phyloP scores from a whole-genome alignment of 2,888 invertebrate genomes.

The Leptura quadrifasciata region DNA sequence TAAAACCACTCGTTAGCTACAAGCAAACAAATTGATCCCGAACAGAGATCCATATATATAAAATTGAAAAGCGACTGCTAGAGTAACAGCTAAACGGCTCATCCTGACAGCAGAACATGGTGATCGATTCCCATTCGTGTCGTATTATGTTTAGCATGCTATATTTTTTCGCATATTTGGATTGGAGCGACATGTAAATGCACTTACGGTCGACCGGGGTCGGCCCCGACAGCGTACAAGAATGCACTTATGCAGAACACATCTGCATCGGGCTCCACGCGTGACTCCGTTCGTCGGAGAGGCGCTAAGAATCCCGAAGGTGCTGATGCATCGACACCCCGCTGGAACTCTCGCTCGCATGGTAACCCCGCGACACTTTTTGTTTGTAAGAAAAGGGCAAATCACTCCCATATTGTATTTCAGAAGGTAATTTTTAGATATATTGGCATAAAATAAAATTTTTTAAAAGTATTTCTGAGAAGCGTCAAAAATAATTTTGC shows the following conservation, averaged over 20 bases:
- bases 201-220: constrained; percentile 73
- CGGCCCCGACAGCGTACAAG: constrained; percentile 71
- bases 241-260: constrained; percentile 71
- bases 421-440: too few species aligned
- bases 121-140: constrained; percentile 72
- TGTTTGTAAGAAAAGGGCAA: not conserved
- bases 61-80: constrained; percentile 40
- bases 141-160: constrained; percentile 72
- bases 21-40: constrained; percentile 57
- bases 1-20: constrained; percentile 57
- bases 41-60: constrained; percentile 37
- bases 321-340: constrained; percentile 26
- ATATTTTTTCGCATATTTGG: constrained; percentile 72
- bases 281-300: constrained; percentile 36
- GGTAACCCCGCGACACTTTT: not conserved
- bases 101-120: constrained; percentile 59
- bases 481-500: too few species aligned
- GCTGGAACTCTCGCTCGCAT: not conserved
- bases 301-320: constrained; percentile 26
- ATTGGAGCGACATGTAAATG: constrained; percentile 73
- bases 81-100: constrained; percentile 47
- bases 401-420: not conserved
- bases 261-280: constrained; percentile 62
- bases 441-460: too few species aligned
- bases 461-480: too few species aligned